phyloP scores from a whole-genome alignment of 2,888 invertebrate genomes.

The Cecidostiba fungosa region DNA sequence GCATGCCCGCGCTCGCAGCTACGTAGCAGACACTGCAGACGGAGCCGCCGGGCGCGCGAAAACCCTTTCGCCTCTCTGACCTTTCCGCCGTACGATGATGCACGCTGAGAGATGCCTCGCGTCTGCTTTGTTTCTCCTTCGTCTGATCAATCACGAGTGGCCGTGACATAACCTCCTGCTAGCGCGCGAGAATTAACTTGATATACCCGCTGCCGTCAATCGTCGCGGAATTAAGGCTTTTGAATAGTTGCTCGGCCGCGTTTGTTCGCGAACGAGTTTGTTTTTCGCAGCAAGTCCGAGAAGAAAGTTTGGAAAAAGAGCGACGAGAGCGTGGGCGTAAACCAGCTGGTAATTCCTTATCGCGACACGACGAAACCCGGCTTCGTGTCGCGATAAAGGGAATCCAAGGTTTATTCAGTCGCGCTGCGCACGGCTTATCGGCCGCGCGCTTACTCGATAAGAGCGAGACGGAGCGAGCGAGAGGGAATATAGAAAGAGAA shows the following conservation, averaged over 20 bases:
- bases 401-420: constrained; percentile 69
- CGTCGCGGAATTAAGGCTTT: not conserved
- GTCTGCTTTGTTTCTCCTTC: not conserved
- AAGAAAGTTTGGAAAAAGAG: not conserved
- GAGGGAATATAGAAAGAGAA: not conserved
- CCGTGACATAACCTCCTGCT: constrained; percentile 25
- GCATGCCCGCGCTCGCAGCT: constrained; percentile 3
- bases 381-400: constrained; percentile 69
- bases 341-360: constrained; percentile 69
- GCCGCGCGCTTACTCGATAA: not conserved
- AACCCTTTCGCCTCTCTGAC: constrained; percentile 30
- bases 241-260: not conserved
- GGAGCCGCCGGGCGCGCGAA: constrained; percentile 27
- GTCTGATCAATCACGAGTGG: constrained; percentile 13
- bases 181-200: not conserved
- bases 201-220: not conserved
- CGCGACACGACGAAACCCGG: constrained; percentile 67
- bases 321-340: constrained; percentile 66
- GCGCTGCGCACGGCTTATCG: constrained; percentile 29
- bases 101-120: not conserved
- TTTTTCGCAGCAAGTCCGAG: not conserved
- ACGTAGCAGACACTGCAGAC: not conserved
- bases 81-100: constrained; percentile 21
- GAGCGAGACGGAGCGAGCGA: not conserved
- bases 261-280: not conserved